Conservation (phyloP, 2,888 invertebrate species). For the Zaprionus lineosus region DNA sequence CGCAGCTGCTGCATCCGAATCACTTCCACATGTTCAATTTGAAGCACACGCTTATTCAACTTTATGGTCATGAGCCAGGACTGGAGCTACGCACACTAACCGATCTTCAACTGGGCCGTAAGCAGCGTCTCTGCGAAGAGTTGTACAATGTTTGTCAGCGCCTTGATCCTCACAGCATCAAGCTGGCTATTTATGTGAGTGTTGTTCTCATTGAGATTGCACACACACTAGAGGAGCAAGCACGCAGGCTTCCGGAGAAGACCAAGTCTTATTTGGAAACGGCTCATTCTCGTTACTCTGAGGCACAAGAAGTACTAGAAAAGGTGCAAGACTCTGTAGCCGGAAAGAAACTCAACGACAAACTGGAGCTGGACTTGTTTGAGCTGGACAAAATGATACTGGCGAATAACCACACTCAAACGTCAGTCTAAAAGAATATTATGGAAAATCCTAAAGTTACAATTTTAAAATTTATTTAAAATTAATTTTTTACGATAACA, state of each 20-base stretch:
- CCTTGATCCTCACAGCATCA: slow-evolving; percentile 89
- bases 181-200: slow-evolving; percentile 89
- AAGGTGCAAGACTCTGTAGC: slow-evolving; percentile 81
- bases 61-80: slow-evolving; percentile 88
- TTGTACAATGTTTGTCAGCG: slow-evolving; percentile 86
- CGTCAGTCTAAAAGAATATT: too few relatives aligned
- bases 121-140: slow-evolving; percentile 87
- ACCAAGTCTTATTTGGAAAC: slow-evolving; percentile 44
- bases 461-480: too few relatives aligned
- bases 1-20: slow-evolving; percentile 90
- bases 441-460: too few relatives aligned
- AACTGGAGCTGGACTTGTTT: slow-evolving; percentile 46
- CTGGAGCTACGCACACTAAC: slow-evolving; percentile 84
- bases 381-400: slow-evolving; percentile 57
- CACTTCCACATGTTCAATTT: slow-evolving; percentile 92
- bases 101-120: slow-evolving; percentile 86
- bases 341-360: slow-evolving; percentile 77
- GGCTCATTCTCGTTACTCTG: slow-evolving; percentile 63
- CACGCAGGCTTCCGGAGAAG: slow-evolving; percentile 78
- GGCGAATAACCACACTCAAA: slow-evolving; percentile 23
- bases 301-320: slow-evolving; percentile 73
- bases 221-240: slow-evolving; percentile 84
- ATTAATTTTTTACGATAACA: too few relatives aligned
- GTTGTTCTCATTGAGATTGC: slow-evolving; percentile 90
- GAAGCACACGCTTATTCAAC: slow-evolving; percentile 91